phyloP scores from a whole-genome alignment of 2,797 vertebrate genomes.

The Pseudocheirus occidentalis region DNA sequence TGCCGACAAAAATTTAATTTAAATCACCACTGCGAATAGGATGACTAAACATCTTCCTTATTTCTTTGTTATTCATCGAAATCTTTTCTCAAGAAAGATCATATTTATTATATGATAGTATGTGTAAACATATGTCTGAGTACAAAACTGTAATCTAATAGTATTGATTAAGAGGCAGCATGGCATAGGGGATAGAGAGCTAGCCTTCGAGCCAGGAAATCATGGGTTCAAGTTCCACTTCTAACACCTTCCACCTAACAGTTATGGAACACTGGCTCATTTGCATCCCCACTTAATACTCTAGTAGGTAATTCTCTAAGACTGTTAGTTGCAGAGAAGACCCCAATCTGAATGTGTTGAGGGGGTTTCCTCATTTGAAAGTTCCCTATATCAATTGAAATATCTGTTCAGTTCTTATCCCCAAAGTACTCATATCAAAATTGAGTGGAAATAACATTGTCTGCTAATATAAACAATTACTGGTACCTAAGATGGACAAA shows the following conservation, averaged over 20 bases:
- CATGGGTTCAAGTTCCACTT: neutral
- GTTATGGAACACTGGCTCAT: neutral
- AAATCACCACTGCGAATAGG: conserved; percentile 38
- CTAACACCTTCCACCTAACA: neutral
- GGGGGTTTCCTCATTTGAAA: neutral
- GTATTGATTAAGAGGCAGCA: neutral
- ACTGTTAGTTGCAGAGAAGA: neutral
- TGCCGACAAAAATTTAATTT: conserved; percentile 44
- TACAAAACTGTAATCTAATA: conserved; percentile 56
- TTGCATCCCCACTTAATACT: neutral
- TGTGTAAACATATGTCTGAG: conserved; percentile 50
- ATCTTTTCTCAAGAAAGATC: conserved; percentile 43
- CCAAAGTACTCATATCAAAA: conserved; percentile 17
- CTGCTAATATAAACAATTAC: conserved; percentile 59
- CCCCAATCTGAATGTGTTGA: neutral
- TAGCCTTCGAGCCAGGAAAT: neutral
- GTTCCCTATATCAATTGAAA: neutral
- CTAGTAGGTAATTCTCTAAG: neutral
- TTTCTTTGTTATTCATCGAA: conserved; percentile 19
- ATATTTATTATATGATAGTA: conserved; percentile 21
- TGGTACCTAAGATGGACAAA: conserved; percentile 57
- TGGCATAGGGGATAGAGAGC: neutral
- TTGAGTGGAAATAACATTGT: conserved; percentile 50
- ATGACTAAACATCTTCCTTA: neutral
- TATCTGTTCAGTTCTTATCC: neutral